Percentiles rank a stretch among this genome's conserved stretches.
Evolutionary conservation across 1,140 invertebrate species (phyloP).

Genomic region (Pogonomyrmex barbatus): DNA sequence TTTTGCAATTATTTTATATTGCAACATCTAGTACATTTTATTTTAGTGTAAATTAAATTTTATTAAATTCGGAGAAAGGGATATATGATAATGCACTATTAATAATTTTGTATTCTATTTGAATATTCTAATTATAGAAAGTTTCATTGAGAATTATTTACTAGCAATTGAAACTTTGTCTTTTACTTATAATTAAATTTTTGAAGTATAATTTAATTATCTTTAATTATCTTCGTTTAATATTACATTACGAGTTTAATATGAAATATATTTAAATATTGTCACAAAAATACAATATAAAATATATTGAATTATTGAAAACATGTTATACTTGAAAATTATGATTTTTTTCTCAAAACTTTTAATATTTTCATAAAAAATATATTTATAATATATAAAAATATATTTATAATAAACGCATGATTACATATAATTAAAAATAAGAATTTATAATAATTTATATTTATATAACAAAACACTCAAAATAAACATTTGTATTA

Average conservation of each 20-base stretch:
- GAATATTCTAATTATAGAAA: not conserved
- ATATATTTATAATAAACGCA: not conserved
- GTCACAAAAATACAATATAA: not conserved
- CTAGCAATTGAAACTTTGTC: not conserved
- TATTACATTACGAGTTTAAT: not conserved
- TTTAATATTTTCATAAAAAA: not conserved
- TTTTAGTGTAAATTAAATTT: conserved; percentile 1
- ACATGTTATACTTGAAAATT: not conserved
- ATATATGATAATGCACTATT: conserved; percentile 1
- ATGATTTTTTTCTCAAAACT: not conserved
- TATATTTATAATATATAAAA: conserved; percentile 2
- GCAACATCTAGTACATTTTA: not conserved
- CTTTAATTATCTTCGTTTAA: not conserved
- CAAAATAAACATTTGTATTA: not conserved
- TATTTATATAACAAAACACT: not conserved
- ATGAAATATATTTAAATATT: not conserved
- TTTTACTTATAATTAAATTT: conserved; percentile 10
- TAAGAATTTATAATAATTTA: not conserved
- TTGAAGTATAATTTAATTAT: not conserved
- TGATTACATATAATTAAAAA: not conserved
- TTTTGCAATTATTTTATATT: not conserved
- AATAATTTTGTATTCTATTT: conserved; percentile 8
- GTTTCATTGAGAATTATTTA: not conserved
- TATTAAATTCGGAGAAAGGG: not conserved
- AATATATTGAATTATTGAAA: not conserved